Evolutionary conservation across 2,113 vertebrate genomes (phyloP), one percentile per base, ranked within the genome.

Genomic region (Alligator mississippiensis): DNA sequence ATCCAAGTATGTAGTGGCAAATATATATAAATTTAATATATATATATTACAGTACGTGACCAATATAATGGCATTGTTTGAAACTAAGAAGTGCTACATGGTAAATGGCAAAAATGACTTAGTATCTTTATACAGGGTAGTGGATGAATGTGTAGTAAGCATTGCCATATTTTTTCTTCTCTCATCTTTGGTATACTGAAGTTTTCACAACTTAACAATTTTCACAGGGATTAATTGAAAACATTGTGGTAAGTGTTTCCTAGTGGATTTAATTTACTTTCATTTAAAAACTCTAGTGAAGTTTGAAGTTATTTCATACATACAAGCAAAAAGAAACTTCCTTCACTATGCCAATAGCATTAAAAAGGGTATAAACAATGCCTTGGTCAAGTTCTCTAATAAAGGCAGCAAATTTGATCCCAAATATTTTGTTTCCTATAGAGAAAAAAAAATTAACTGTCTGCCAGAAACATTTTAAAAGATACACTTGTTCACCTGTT

Each of bases 111-210:
- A 80, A 91, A 91, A 93, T 77, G 63, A 57, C 47, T 74, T 82
- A 84, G 25, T 11, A n/a, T 75, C 61, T 11, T 38, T 54, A 61
- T 57, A 59, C 3, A 55, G 84, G 61, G 24, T 14, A 38, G n/a
- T 57, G 13, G 22, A 9, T 38, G 58, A 19, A 68, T 24, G 38
- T 60, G 90, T 59, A 83, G 59, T 76, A 87, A 88, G 62, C 78
- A 66, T 27, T 18, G 15, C 85, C 70, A 84, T 24, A 28, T 6
- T 27, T 76, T 1, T 59, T 57, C 60, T 5, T 15, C 34, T 68
- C 63, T 77, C 25, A 16, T 98, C 97, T 98, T 98, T 98, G 98
- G 97, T 98, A 91, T 96, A 85, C 79, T 82, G 77, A 90, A 90
- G 75, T 82, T 89, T 66, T 62, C n/a, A 63, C 13, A 76, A 61